Evolutionary conservation across 2,888 invertebrate species (phyloP), one percentile per base, ranked within the genome.

Genomic region (Dendrolimus pini): DNA sequence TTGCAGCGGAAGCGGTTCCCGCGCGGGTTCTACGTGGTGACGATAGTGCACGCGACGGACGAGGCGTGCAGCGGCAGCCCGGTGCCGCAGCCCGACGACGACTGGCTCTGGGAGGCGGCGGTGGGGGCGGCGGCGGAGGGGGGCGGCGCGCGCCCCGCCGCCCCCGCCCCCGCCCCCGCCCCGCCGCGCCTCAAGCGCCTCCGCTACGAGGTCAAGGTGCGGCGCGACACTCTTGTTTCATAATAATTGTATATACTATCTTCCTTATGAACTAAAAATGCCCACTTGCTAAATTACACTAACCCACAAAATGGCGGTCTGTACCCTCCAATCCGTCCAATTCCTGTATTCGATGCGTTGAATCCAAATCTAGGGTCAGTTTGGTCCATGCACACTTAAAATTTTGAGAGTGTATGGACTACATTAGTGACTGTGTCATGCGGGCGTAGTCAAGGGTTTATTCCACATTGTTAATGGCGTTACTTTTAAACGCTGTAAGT

Each of bases 21-120:
- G 56, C 67, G 57, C 53, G 89, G 89, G 8, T 87, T 88, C 78
- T 80, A 78, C 73, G 77, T 88, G 65, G 75, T 82, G 62, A 62
- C 67, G 53, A 59, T 80, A 61, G 78, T 83, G 69, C 73, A 66
- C 59, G 67, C 65, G 42, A 54, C 65, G 14, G 81, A 82, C 65
- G 61, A 9, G 61, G 64, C 65, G 61, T 88, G 89, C 72, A 67
- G 66, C 41, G 78, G 72, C 56, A n/a, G n/a, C n/a, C n/a, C n/a
- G n/a, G 71, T 60, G 67, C 60, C 41, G 41, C 56, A 13, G 18
- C 59, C n/a, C 14, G 66, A 61, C 30, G 64, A 56, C 9, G 77
- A 76, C 71, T 83, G 85, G 86, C 75, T 88, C 74, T 81, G 78
- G 78, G 77, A 76, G 63, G 78, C 69, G 53, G 80, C 68, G 57